Evolutionary conservation across 1,140 invertebrate species (phyloP), one percentile per base, ranked within the genome.

Genomic region (Drosophila saltans): DNA sequence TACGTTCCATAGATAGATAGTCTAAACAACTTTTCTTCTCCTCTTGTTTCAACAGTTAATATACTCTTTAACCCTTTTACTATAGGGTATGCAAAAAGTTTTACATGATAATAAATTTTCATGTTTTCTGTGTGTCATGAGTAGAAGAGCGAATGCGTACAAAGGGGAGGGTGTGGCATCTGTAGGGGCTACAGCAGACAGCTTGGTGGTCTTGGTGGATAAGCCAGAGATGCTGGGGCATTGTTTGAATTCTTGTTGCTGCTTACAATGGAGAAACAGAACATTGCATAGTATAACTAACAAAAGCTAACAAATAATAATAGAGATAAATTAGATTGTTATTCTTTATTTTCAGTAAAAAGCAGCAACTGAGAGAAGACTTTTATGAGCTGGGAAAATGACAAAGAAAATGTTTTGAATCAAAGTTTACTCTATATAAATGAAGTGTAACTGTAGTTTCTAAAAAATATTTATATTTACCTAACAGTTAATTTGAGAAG

Each of bases 61-160:
- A 52, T 26, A 26, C 21, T 24, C 21, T 52, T 52, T 24, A 8
- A 48, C 10, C 8, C 8, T 48, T 43, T 3, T 1, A 4, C 2
- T 43, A 4, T 10, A 52, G 45, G 45, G 45, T 52, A 52, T 52
- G 2, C 16, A 4, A 52, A 52, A 52, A 86, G 63, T 85, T 85
- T 86, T 85, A 81, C 82, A 86, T 85, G 81, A 81, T 81, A 85
- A 85, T 85, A 85, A 75, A 78, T 81, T 78, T 75, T 56, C 45
- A 56, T 36, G 41, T 60, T 60, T 40, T 60, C 33, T 40, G 45
- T 52, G 45, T 9, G 45, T 52, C 45, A 52, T 36, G 71, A 16
- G 72, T 70, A 66, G 65, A 69, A 48, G 62, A 6, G 48, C n/a
- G 43, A n/a, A 48, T 58, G 41, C 30, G 21, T 40, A 36, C 8